A percentile compares a stretch with the other conserved stretches of the same genome.
These are phyloP conservation scores for Helleia helle DNA, from an alignment of 2,888 invertebrate genomes.

Conservation along the genomic window DNA sequence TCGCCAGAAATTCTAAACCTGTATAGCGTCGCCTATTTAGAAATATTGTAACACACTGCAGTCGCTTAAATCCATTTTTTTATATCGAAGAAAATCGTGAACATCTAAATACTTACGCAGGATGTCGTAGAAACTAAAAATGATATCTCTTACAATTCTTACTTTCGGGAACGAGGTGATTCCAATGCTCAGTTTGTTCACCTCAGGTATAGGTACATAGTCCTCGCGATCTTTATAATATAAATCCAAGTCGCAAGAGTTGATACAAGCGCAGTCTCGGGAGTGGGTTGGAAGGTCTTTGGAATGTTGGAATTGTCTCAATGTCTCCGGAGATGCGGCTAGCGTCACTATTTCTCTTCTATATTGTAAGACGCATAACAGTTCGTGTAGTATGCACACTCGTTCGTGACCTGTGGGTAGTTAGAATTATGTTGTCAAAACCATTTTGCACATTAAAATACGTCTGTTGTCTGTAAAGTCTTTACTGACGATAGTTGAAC, in stretches of 20 bases:
- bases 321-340: slow-evolving; percentile 33
- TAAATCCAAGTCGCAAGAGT: slow-evolving; percentile 46
- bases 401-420: slow-evolving; percentile 41
- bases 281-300: slow-evolving; percentile 36
- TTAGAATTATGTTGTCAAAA: no score
- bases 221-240: slow-evolving; percentile 45
- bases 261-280: slow-evolving; percentile 49
- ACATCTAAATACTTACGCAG: slow-evolving; percentile 66
- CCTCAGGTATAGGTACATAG: slow-evolving; percentile 27
- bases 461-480: no score
- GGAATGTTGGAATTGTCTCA: slow-evolving; percentile 24
- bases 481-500: no score
- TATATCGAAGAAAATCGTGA: background rate
- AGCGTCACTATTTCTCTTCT: slow-evolving; percentile 44
- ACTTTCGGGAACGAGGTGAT: slow-evolving; percentile 80
- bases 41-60: no score
- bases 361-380: slow-evolving; percentile 44
- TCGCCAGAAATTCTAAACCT: no score
- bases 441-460: no score
- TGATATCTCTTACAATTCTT: slow-evolving; percentile 77
- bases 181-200: slow-evolving; percentile 51
- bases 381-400: slow-evolving; percentile 44
- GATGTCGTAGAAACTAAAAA: slow-evolving; percentile 81
- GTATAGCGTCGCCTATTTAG: no score
- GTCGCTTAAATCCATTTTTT: no score